Conservation (phyloP, 2,113 vertebrate species). For the Benitochromis conjunctus region DNA sequence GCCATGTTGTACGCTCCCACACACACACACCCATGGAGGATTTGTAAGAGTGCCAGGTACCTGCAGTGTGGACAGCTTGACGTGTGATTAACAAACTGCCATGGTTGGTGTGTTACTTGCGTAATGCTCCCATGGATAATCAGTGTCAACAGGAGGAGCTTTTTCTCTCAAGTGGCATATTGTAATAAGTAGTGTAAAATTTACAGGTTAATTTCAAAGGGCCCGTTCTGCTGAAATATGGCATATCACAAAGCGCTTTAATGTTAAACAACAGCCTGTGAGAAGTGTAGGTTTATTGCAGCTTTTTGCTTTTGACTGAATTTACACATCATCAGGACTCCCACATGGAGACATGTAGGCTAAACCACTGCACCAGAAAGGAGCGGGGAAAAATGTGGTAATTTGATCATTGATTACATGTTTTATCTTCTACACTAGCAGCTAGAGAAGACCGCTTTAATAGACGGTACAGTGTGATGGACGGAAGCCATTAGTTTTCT, state of each 20-base stretch:
- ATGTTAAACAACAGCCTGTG: not conserved
- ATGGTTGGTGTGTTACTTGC: not conserved
- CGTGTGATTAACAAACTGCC: constrained; percentile 27
- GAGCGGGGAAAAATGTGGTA: not conserved
- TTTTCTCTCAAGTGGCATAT: not conserved
- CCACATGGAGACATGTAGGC: not conserved
- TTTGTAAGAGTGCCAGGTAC: not conserved
- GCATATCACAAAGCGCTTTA: not conserved
- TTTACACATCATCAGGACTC: not conserved
- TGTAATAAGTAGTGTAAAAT: not conserved
- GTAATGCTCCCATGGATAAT: not conserved
- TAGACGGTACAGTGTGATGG: not conserved
- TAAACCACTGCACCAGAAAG: not conserved
- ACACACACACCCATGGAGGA: not conserved
- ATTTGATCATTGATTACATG: not conserved
- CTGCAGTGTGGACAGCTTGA: constrained; percentile 13
- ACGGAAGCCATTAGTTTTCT: not conserved
- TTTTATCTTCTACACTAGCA: not conserved
- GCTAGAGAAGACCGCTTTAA: not conserved
- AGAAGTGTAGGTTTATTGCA: not conserved
- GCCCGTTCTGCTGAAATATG: not conserved
- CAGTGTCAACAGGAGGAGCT: constrained; percentile 15
- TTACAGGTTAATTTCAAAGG: not conserved
- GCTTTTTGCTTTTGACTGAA: not conserved
- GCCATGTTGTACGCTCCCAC: not conserved